Evolutionary conservation across 2,797 vertebrate species (phyloP).

Genomic region (Notamacropus eugenii): DNA sequence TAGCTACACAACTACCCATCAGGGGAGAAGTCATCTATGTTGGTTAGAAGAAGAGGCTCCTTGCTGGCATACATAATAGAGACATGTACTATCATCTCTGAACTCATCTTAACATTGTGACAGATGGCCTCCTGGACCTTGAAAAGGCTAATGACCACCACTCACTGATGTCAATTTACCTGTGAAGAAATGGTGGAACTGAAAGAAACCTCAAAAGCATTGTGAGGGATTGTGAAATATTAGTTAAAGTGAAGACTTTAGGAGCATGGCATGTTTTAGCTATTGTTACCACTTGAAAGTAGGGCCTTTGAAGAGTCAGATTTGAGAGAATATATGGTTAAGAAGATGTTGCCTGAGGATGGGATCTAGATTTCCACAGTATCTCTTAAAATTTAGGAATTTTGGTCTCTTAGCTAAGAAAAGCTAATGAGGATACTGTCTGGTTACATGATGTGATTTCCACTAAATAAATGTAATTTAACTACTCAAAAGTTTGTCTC

Average conservation of each 20-base stretch:
- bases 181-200: neutral
- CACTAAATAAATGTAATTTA: neutral
- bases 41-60: neutral
- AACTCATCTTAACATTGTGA: neutral
- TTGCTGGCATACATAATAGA: neutral
- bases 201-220: neutral
- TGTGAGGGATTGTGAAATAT: neutral
- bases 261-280: neutral
- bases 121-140: neutral
- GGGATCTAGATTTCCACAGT: neutral
- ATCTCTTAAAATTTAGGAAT: neutral
- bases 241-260: neutral
- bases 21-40: neutral
- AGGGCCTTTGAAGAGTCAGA: neutral
- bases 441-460: neutral
- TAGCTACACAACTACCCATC: neutral
- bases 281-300: neutral
- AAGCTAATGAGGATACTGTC: neutral
- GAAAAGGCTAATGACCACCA: neutral
- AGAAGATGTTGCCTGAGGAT: neutral
- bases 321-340: neutral
- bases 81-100: neutral
- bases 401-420: neutral
- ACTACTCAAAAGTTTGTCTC: neutral
- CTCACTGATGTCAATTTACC: neutral